Conservation (phyloP, 2,797 vertebrate genomes). For the Rhadinocentrus ornatus region DNA sequence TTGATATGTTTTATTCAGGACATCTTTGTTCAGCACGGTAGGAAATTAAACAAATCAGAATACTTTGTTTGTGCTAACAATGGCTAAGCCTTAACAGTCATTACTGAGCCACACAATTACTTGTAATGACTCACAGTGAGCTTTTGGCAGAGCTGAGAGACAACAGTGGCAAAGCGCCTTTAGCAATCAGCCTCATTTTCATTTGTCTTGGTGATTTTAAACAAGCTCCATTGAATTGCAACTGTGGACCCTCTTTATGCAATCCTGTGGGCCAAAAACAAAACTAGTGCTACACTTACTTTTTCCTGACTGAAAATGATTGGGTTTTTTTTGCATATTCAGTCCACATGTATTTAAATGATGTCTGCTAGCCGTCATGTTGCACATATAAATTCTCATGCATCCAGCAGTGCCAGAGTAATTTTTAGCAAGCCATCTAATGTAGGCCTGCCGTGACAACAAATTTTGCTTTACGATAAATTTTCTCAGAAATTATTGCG, state of each 20-base stretch:
- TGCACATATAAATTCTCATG: conserved; percentile 32
- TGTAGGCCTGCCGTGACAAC: too few relatives aligned
- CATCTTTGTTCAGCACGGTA: conserved; percentile 13
- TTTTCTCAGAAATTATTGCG: too few relatives aligned
- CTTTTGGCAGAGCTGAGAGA: conserved; percentile 45
- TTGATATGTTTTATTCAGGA: conserved; percentile 22
- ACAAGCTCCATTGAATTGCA: conserved; percentile 1
- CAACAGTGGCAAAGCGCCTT: conserved; percentile 52
- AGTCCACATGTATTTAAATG: conserved; percentile 52
- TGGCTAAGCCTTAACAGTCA: conserved; percentile 29
- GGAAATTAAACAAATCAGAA: conserved; percentile 27
- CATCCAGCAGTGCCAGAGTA: background rate
- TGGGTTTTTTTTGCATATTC: conserved; percentile 28
- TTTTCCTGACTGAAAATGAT: conserved; percentile 28
- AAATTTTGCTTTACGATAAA: too few relatives aligned
- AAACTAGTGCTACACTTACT: conserved; percentile 21
- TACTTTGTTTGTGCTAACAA: conserved; percentile 9
- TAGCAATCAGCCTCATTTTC: conserved; percentile 32
- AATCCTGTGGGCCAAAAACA: conserved; percentile 36
- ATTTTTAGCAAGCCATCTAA: conserved; percentile 30
- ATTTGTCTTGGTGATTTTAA: conserved; percentile 23
- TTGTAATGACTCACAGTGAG: conserved; percentile 46
- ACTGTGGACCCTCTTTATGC: conserved; percentile 2
- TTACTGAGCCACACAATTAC: conserved; percentile 47
- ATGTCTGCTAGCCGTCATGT: conserved; percentile 47